Conservation (phyloP, 2,888 invertebrate species). For the Pycnomerus fuliginosus region DNA sequence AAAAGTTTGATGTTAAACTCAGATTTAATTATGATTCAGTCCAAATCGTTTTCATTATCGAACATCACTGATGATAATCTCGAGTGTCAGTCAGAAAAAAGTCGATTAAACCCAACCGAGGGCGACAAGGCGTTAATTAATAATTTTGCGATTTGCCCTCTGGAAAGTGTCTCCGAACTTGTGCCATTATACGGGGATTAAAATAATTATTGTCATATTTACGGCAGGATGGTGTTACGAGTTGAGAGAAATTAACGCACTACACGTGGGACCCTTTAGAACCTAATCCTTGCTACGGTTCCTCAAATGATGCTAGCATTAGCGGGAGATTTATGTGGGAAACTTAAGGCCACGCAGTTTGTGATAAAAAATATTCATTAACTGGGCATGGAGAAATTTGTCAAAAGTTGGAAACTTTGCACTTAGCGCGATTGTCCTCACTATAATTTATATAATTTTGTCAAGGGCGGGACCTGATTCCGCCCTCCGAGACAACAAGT, state of each 20-base stretch:
- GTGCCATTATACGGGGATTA: conserved; percentile 14
- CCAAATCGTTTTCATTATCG: conserved; percentile 20
- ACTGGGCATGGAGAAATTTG: conserved; percentile 4
- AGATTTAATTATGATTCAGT: conserved; percentile 30
- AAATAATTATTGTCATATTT: conserved; percentile 24
- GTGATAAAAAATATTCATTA: conserved; percentile 8
- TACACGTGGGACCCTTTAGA: conserved; percentile 29
- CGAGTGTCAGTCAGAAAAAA: conserved; percentile 5
- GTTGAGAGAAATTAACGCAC: conserved; percentile 26
- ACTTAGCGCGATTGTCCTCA: conserved; percentile 6
- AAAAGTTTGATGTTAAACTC: conserved; percentile 28
- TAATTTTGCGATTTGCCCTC: not conserved
- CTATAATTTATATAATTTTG: conserved; percentile 4
- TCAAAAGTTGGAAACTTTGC: conserved; percentile 8
- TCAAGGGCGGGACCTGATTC: not conserved
- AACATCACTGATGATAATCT: conserved; percentile 7
- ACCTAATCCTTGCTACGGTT: conserved; percentile 25
- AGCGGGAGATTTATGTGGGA: conserved; percentile 11
- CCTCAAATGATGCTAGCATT: conserved; percentile 19
- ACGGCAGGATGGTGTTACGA: conserved; percentile 1
- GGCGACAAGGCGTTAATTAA: conserved; percentile 8
- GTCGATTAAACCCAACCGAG: conserved; percentile 5
- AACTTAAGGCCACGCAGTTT: conserved; percentile 6
- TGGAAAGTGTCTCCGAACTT: conserved; percentile 1
- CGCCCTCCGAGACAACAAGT: no score